Base-by-base conservation (phyloP, 2,888 invertebrate species). In the Julus scanicus region DNA sequence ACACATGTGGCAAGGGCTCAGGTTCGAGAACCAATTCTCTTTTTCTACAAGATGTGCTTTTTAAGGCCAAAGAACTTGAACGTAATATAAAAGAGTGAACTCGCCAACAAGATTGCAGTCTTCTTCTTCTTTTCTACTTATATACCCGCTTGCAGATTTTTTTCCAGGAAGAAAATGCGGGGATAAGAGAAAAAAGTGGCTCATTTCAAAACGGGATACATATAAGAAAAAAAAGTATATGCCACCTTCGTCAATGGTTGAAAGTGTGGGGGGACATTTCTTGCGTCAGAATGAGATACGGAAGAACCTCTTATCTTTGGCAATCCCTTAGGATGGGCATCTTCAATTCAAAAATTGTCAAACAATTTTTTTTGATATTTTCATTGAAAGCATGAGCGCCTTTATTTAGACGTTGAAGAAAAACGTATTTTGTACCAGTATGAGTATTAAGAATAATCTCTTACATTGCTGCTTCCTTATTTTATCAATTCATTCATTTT, bases 71-170 rank as follows among this genome's bases (percentile, higher is more conserved):
- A 49, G 44, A 85, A 44, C 85, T 49, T 85, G 85, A 44, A 85
- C 49, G 85, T 49, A 85, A 85, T 44, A 48, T 48, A 48, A 48
- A 85, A 85, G 49, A 85, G 48, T 49, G 85, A 85, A 85, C 49
- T 85, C 85, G 49, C 85, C 85, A 85, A 85, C 85, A 49, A 85
- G 85, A 85, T 85, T 85, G 85, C 44, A 85, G 44, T 85, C 49
- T 48, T 85, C 85, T 80, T 80, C 37, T 80, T 80, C 80, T 80
- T 80, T 80, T 80, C 37, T 80, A 80, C 37, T 37, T 80, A 80
- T 80, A 39, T 80, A 29, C 80, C 80, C 80, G 29, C 37, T 37
- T 15, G 37, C 15, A 29, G 71, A 71, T 71, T 71, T 71, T 29
- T 80, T 29, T 80, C 80, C 37, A 80, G 80, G 37, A 80, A 80